phyloP scores from a whole-genome alignment of 2,888 invertebrate genomes.

The Drosophila mulleri region DNA sequence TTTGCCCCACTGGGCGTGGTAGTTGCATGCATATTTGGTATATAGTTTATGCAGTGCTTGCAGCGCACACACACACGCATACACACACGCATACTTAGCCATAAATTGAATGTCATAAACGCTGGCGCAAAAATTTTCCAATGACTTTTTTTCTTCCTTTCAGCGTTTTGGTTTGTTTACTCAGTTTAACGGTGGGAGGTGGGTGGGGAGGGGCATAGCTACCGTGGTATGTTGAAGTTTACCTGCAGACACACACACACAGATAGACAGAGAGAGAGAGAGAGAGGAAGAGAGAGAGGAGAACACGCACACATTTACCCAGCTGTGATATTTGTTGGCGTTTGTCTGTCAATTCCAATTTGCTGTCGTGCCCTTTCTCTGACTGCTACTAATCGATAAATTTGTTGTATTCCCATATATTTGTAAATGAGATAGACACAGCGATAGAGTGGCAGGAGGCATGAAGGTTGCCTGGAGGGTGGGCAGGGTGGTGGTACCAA shows the following conservation, averaged over 20 bases:
- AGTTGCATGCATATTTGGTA: constrained; percentile 6
- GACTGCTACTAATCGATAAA: constrained; percentile 73
- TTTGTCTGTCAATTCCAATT: constrained; percentile 77
- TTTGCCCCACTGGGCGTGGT: constrained; percentile 19
- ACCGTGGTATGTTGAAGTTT: constrained; percentile 38
- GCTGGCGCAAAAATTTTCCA: constrained; percentile 41
- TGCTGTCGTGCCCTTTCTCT: constrained; percentile 51
- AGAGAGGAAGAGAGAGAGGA: too few species aligned
- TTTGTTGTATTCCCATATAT: constrained; percentile 59
- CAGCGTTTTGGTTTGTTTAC: constrained; percentile 45
- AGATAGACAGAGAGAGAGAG: too few species aligned
- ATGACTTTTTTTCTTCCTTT: constrained; percentile 29
- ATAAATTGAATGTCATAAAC: constrained; percentile 35
- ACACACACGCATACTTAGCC: constrained; percentile 1
- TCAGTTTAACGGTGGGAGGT: constrained; percentile 13
- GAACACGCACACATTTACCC: constrained; percentile 16
- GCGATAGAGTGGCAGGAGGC: not conserved
- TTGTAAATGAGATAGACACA: constrained; percentile 24
- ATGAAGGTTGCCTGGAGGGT: not conserved
- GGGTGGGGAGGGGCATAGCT: not conserved
- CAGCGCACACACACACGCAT: constrained; percentile 3
- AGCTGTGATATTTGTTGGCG: constrained; percentile 69
- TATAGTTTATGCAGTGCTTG: constrained; percentile 19
- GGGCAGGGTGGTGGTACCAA: not conserved
- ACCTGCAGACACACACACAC: constrained; percentile 30